Conservation (phyloP, 2,797 vertebrate species). For the Pampus argenteus region DNA sequence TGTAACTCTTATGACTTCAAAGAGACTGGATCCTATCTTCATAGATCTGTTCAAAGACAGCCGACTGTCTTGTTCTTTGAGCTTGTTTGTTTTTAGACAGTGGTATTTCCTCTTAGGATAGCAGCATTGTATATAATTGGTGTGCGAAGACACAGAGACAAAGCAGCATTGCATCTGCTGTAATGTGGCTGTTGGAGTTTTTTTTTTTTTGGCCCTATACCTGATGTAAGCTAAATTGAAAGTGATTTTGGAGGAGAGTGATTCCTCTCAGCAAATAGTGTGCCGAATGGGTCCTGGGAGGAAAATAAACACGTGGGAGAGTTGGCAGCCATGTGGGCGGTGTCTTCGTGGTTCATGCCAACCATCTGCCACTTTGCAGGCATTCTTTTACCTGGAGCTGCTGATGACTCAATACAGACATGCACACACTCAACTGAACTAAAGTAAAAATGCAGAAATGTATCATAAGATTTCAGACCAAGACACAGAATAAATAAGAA, state of each 20-base stretch:
- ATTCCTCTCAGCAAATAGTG: conserved; percentile 60
- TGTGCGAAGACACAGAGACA: conserved; percentile 37
- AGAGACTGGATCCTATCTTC: conserved; percentile 49
- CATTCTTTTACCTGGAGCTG: conserved; percentile 76
- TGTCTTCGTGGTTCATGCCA: conserved; percentile 64
- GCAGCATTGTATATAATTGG: conserved; percentile 45
- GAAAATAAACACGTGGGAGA: conserved; percentile 72
- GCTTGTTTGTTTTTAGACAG: conserved; percentile 72
- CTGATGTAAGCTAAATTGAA: conserved; percentile 30
- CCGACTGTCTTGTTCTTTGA: conserved; percentile 41
- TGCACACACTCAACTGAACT: conserved; percentile 13
- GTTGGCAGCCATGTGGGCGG: conserved; percentile 74
- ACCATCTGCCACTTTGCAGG: conserved; percentile 79
- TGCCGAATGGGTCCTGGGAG: conserved; percentile 63
- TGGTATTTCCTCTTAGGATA: conserved; percentile 76
- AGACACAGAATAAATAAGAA: neutral
- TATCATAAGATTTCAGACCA: neutral
- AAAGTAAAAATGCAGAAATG: conserved; percentile 5
- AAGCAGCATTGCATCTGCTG: conserved; percentile 21
- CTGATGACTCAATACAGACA: conserved; percentile 67
- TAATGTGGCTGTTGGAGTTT: conserved; percentile 34
- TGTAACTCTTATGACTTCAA: conserved; percentile 65
- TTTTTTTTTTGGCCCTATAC: conserved; percentile 1
- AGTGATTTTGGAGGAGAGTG: conserved; percentile 53
- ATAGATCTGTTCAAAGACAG: conserved; percentile 49